phyloP scores from a whole-genome alignment of 1,140 invertebrate species.

The Neodiprion virginianus region DNA sequence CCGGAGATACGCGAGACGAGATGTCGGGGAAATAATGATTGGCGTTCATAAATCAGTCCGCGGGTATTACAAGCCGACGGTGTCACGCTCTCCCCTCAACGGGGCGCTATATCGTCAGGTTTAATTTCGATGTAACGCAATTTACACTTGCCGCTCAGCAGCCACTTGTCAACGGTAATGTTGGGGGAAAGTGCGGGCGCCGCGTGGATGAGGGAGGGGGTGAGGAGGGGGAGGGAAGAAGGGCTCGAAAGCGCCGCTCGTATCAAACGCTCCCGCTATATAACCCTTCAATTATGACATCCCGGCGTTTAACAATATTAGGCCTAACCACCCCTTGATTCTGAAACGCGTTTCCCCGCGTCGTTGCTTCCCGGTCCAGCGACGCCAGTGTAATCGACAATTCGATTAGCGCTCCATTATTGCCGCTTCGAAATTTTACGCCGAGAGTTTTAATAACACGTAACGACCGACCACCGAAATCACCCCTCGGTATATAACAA shows the following conservation, averaged over 20 bases:
- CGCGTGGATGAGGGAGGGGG: not conserved
- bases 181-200: too few relatives aligned
- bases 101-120: not conserved
- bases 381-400: slow-evolving; percentile 4
- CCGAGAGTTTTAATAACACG: not conserved
- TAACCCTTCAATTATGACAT: slow-evolving; percentile 13
- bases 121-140: slow-evolving; percentile 5
- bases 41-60: too few relatives aligned
- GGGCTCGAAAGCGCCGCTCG: not conserved
- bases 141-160: not conserved
- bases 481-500: not conserved
- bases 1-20: too few relatives aligned
- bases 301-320: slow-evolving; percentile 13
- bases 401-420: slow-evolving; percentile 14
- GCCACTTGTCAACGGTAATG: not conserved
- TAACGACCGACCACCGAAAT: not conserved
- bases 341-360: not conserved
- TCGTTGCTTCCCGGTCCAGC: not conserved
- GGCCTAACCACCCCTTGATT: not conserved
- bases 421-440: not conserved
- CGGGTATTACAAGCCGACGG: too few relatives aligned
- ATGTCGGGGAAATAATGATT: too few relatives aligned
- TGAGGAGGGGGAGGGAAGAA: not conserved
- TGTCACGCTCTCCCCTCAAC: too few relatives aligned
- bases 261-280: not conserved